These are phyloP conservation scores for Drosophila asahinai DNA, from an alignment of 1,140 invertebrate genomes.

Conservation along the genomic window DNA sequence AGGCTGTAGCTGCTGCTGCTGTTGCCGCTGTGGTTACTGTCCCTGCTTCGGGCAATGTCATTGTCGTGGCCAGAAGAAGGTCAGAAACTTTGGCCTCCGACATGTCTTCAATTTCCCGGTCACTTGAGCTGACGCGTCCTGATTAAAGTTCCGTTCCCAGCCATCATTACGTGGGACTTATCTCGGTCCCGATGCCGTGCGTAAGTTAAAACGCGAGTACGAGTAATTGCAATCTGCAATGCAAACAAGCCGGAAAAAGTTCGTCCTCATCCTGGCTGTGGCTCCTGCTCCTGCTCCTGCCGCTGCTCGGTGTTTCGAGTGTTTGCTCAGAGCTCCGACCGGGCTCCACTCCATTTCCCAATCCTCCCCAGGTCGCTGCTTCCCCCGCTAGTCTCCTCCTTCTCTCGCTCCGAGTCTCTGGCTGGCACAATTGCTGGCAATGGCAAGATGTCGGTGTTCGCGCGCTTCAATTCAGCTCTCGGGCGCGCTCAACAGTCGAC, in stretches of 20 bases:
- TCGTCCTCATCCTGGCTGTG: slow-evolving; percentile 39
- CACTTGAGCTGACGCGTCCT: slow-evolving; percentile 12
- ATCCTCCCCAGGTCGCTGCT: slow-evolving; percentile 6
- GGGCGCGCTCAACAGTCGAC: slow-evolving; percentile 37
- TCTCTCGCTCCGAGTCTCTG: slow-evolving; percentile 3
- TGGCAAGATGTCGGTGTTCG: slow-evolving; percentile 38
- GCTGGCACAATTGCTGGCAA: slow-evolving; percentile 28
- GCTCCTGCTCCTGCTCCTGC: slow-evolving; percentile 20
- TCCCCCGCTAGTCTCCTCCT: background rate
- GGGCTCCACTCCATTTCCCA: slow-evolving; percentile 36
- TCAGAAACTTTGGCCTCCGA: slow-evolving; percentile 40
- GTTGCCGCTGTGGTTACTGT: slow-evolving; percentile 16
- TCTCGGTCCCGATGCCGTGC: slow-evolving; percentile 10
- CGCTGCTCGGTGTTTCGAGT: slow-evolving; percentile 27
- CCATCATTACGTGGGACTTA: slow-evolving; percentile 31
- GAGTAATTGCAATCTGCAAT: slow-evolving; percentile 77
- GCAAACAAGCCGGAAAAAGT: slow-evolving; percentile 61
- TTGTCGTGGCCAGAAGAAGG: slow-evolving; percentile 33
- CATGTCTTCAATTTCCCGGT: slow-evolving; percentile 60
- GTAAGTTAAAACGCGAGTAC: slow-evolving; percentile 58
- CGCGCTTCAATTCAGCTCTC: slow-evolving; percentile 23
- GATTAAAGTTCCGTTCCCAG: slow-evolving; percentile 13
- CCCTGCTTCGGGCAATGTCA: slow-evolving; percentile 39
- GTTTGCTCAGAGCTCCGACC: slow-evolving; percentile 47
- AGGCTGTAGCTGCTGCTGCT: slow-evolving; percentile 10